phyloP scores from a whole-genome alignment of 2,888 invertebrate genomes.

The Chymomyza amoena region DNA sequence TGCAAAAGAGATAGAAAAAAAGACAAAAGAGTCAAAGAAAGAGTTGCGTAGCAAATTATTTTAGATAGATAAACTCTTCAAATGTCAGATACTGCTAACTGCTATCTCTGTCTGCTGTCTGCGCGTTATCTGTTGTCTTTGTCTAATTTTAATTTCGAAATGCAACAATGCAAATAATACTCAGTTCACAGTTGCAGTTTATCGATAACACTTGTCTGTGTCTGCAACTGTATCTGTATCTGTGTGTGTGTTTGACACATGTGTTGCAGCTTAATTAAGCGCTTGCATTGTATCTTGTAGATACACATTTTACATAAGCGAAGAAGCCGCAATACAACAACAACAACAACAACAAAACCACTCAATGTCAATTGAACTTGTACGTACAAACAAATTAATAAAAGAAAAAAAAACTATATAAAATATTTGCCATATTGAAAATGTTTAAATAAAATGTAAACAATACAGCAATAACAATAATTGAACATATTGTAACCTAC shows the following conservation, averaged over 20 bases:
- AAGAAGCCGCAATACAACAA: conserved; percentile 29
- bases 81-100: neutral
- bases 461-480: conserved; percentile 37
- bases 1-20: neutral
- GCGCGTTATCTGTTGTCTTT: neutral
- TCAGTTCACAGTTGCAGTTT: neutral
- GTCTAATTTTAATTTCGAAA: neutral
- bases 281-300: conserved; percentile 10
- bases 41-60: neutral
- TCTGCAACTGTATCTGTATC: too few relatives aligned
- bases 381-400: conserved; percentile 27
- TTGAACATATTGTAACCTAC: conserved; percentile 28
- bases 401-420: conserved; percentile 36
- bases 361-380: conserved; percentile 64
- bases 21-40: neutral
- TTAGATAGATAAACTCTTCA: neutral
- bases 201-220: neutral
- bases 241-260: neutral
- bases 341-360: conserved; percentile 33
- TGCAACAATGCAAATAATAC: neutral
- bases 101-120: neutral
- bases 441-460: conserved; percentile 52
- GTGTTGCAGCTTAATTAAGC: conserved; percentile 29
- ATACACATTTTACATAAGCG: neutral
- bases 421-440: conserved; percentile 14